phyloP scores from a whole-genome alignment of 1,140 invertebrate species.

The Laupala kohalensis region DNA sequence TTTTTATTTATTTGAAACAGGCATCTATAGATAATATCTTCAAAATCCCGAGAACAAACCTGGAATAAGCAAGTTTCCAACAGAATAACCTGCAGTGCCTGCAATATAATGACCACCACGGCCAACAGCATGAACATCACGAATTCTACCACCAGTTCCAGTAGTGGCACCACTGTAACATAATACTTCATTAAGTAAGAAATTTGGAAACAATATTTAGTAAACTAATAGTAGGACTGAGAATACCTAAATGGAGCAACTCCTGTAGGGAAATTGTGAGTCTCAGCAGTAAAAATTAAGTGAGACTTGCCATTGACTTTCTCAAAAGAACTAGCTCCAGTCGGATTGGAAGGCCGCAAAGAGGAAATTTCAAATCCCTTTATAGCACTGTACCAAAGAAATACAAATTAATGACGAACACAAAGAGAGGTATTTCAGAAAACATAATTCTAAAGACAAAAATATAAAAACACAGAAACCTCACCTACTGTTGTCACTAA shows the following conservation, averaged over 20 bases:
- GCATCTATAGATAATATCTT: background rate
- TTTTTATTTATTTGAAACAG: background rate
- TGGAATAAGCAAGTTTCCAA: slow-evolving; percentile 83
- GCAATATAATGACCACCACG: slow-evolving; percentile 85
- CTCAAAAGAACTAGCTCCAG: slow-evolving; percentile 47
- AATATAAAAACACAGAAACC: slow-evolving; percentile 11
- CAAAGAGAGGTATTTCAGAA: background rate
- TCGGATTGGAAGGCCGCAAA: slow-evolving; percentile 44
- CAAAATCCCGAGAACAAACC: slow-evolving; percentile 34
- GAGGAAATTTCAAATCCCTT: slow-evolving; percentile 59
- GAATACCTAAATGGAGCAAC: slow-evolving; percentile 66
- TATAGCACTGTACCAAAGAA: slow-evolving; percentile 61
- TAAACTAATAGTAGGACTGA: too few species aligned
- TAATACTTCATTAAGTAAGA: background rate
- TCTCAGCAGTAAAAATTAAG: slow-evolving; percentile 97
- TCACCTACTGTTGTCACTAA: slow-evolving; percentile 90
- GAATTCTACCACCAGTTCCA: slow-evolving; percentile 85
- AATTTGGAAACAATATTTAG: too few species aligned
- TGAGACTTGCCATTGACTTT: slow-evolving; percentile 51
- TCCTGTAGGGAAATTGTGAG: slow-evolving; percentile 97
- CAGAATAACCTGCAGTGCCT: slow-evolving; percentile 90
- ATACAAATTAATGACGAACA: background rate
- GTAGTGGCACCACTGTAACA: slow-evolving; percentile 79
- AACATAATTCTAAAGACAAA: background rate
- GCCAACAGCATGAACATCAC: slow-evolving; percentile 90